Evolutionary conservation across 2,888 invertebrate genomes (phyloP), one percentile per base, ranked within the genome.

Genomic region (Agrotis exclamationis): DNA sequence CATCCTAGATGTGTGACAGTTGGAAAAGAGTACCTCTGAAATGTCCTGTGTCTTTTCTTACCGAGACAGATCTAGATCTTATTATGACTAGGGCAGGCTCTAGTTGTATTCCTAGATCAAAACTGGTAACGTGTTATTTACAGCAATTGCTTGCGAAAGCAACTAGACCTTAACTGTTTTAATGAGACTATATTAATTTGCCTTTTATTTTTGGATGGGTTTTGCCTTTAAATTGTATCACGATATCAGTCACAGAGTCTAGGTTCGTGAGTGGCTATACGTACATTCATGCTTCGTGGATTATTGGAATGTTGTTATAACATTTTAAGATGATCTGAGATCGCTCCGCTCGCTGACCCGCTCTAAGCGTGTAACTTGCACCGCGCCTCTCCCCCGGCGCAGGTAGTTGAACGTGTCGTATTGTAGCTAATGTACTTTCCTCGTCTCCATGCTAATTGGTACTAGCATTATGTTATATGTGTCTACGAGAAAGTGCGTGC

Each of bases 321-420:
- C 33, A 33, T 33, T 14, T 45, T n/a, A n/a, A n/a, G 54, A 28
- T 28, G n/a, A 28, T 56, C 28, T 28, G 22, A 7, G 6, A 6
- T 33, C 6, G 7, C 44, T 53, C 0, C 16, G 14, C 3, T 22
- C 6, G 0, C 16, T 20, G 14, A 4, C 18, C 44, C 78, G 48
- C 71, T 63, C 39, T 7, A 22, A 69, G 51, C 51, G 3, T 54
- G 3, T 50, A 16, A 28, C 70, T 76, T 48, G 58, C 22, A 18
- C 50, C 76, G 28, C 24, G 33, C 6, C 24, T 24, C 33, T 33
- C 33, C 33, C 7, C 33, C 33, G 7, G 33, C 24, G 7, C 51
- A 67, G 76, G 76, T 85, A 85, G 85, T 85, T 85, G 84, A 82
- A 82, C 86, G 86, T 75, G 58, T 78, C 82, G 65, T 70, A 72